phyloP scores from a whole-genome alignment of 2,113 vertebrate genomes.

The mouse (Mus musculus) region GRCm39 chr9:96320001-96320500 shows the following conservation, averaged over 20 bases:
- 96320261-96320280: slow-evolving; percentile 23
- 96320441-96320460: neutral
- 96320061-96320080: slow-evolving; percentile 88
- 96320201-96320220: neutral
- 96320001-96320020: slow-evolving; percentile 89
- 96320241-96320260: neutral
- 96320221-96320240: slow-evolving; percentile 31
- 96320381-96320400: neutral
- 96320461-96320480: neutral
- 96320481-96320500: neutral
- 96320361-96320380: neutral
- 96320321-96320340: neutral
- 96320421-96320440: neutral
- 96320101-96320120: slow-evolving; percentile 87
- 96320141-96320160: slow-evolving; percentile 87
- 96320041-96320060: slow-evolving; percentile 89
- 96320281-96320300: no score
- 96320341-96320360: neutral
- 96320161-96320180: slow-evolving; percentile 78
- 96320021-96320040: slow-evolving; percentile 89
- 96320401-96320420: neutral
- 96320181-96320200: slow-evolving; percentile 53
- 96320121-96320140: slow-evolving; percentile 87
- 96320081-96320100: slow-evolving; percentile 90
- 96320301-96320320: neutral